phyloP scores from a whole-genome alignment of 1,140 invertebrate genomes.

The Hyphantria cunea region DNA sequence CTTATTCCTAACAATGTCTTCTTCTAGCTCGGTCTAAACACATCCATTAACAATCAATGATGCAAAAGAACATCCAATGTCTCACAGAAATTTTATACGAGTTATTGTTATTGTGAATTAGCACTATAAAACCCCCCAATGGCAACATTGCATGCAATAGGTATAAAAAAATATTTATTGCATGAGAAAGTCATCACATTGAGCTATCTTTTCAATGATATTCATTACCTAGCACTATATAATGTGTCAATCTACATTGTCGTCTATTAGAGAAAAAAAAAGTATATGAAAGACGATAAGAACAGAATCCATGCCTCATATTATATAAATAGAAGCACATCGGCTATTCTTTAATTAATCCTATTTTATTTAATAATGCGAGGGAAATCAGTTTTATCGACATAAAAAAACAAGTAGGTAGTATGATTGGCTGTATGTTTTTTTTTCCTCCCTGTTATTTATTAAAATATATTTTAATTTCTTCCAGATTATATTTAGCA shows the following conservation, averaged over 20 bases:
- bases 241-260: slow-evolving; percentile 48
- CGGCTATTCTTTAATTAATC: slow-evolving; percentile 54
- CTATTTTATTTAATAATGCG: slow-evolving; percentile 29
- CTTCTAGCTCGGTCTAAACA: background rate
- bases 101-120: slow-evolving; percentile 1
- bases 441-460: no score
- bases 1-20: background rate
- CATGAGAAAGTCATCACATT: slow-evolving; percentile 15
- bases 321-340: slow-evolving; percentile 63
- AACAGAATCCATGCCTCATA: slow-evolving; percentile 67
- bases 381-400: slow-evolving; percentile 3
- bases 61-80: background rate
- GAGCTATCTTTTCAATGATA: background rate
- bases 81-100: slow-evolving; percentile 21
- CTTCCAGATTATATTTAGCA: no score
- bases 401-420: background rate
- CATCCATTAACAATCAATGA: background rate
- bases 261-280: slow-evolving; percentile 23
- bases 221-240: slow-evolving; percentile 27
- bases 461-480: no score
- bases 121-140: slow-evolving; percentile 1
- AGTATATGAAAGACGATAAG: slow-evolving; percentile 31
- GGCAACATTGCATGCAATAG: slow-evolving; percentile 28
- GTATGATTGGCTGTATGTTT: no score
- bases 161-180: slow-evolving; percentile 9